Percentiles rank a stretch among this genome's conserved stretches.
Evolutionary conservation across 2,113 vertebrate genomes (phyloP).

Genomic region (Mormyrus lacerda): DNA sequence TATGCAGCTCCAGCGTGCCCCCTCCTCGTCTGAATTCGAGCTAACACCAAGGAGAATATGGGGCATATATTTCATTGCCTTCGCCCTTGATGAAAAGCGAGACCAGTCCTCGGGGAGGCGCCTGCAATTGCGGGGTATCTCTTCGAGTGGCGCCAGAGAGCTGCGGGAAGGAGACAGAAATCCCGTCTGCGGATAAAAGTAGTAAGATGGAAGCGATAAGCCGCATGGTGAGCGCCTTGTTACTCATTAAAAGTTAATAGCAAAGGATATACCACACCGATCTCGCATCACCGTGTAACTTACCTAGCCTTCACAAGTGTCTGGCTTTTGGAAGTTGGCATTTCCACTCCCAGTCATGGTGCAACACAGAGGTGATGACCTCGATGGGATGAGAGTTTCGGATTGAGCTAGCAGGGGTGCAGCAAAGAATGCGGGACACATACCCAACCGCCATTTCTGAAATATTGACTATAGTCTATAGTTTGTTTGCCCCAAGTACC

Average conservation of each 20-base stretch:
- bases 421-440: not conserved
- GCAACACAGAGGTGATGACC: constrained; percentile 9
- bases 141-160: constrained; percentile 89
- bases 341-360: constrained; percentile 1
- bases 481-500: not conserved
- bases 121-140: constrained; percentile 60
- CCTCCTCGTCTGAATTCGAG: constrained; percentile 24
- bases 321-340: constrained; percentile 1
- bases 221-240: constrained; percentile 15
- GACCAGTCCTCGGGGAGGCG: constrained; percentile 42
- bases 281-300: not conserved
- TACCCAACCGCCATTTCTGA: not conserved
- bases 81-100: constrained; percentile 27
- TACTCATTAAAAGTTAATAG: constrained; percentile 27
- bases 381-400: not conserved
- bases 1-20: constrained; percentile 13
- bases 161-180: constrained; percentile 50
- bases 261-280: constrained; percentile 6
- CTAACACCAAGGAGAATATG: constrained; percentile 28
- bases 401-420: not conserved
- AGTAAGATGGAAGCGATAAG: constrained; percentile 43
- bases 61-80: constrained; percentile 22
- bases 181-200: constrained; percentile 39
- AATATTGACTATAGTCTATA: not conserved
- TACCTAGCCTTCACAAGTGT: constrained; percentile 4